Evolutionary conservation across 2,113 vertebrate species (phyloP), one percentile per base, ranked within the genome.

Genomic region (Bubalus kerabau): DNA sequence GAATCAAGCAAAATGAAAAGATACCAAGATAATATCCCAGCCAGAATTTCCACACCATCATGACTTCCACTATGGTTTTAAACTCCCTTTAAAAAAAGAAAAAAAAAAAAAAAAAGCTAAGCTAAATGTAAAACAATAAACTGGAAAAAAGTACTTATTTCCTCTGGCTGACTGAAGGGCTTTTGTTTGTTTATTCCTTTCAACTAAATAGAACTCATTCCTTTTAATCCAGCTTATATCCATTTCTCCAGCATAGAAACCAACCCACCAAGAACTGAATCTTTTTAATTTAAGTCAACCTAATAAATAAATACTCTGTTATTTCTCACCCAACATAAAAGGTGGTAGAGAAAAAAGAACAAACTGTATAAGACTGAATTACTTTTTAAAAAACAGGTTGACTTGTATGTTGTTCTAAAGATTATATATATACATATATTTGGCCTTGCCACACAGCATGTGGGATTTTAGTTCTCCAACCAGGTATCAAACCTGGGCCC

Each of bases 121-220:
- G 82, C 30, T 86, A 96, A 93, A 91, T 90, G 67, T 82, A 82
- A 87, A 76, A 40, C 24, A 83, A 64, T 43, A 64, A 40, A 14
- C 82, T 85, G 15, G 40, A 30, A 92, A 95, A 57, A 85, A 40
- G 17, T 87, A 71, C 13, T 56, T 24, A 93, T 97, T 97, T 93
- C 82, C 90, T 95, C 76, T 91, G 48, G 21, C 54, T 71, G 67
- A 59, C 54, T 81, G 52, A 80, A 64, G 81, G 50, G n/a, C 19
- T 57, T 90, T 97, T 93, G 60, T 89, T 90, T 97, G 76, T 92
- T 95, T 87, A 52, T 91, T 85, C n/a, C n/a, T 97, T 14, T 80
- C 50, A 83, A 86, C 59, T 76, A 78, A 86, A 93, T 50, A 93
- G 67, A 91, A 93, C 50, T 54, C 16, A 91, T 67, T 87, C n/a